Evolutionary conservation across 2,888 invertebrate species (phyloP).

Genomic region (Ectemnius continuus): DNA sequence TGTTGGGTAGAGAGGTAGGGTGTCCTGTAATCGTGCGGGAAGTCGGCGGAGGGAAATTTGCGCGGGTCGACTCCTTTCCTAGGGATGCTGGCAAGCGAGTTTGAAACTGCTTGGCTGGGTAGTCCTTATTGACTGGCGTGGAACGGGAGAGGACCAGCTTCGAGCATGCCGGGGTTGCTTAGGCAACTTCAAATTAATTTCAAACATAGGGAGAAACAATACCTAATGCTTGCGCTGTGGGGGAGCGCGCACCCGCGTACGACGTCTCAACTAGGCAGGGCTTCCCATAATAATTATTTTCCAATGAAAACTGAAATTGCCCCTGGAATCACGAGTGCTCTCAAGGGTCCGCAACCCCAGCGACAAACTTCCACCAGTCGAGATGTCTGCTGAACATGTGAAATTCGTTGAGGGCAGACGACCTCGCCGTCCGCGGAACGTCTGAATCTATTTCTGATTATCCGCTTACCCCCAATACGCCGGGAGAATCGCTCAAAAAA

Average conservation of each 20-base stretch:
- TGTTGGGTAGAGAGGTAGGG: conserved; percentile 1
- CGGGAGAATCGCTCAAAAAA: no score
- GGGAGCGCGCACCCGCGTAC: neutral
- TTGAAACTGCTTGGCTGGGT: conserved; percentile 72
- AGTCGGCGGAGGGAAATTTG: conserved; percentile 11
- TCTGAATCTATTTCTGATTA: no score
- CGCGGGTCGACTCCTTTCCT: conserved; percentile 63
- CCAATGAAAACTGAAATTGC: conserved; percentile 54
- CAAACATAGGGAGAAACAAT: conserved; percentile 68
- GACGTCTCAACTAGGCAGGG: conserved; percentile 37
- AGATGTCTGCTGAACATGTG: conserved; percentile 41
- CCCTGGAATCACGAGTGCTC: conserved; percentile 14
- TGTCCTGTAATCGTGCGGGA: conserved; percentile 6
- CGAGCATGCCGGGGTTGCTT: conserved; percentile 65
- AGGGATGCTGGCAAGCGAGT: conserved; percentile 62
- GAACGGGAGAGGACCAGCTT: conserved; percentile 62
- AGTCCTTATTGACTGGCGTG: conserved; percentile 73
- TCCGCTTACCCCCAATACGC: no score
- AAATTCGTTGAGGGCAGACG: neutral
- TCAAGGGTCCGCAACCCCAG: conserved; percentile 9
- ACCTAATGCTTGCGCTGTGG: conserved; percentile 46
- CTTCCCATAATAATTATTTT: conserved; percentile 63
- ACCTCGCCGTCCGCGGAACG: no score
- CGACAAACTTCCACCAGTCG: conserved; percentile 32
- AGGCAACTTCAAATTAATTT: conserved; percentile 75